phyloP scores from a whole-genome alignment of 2,113 vertebrate species.

The Oophaga pumilio region DNA sequence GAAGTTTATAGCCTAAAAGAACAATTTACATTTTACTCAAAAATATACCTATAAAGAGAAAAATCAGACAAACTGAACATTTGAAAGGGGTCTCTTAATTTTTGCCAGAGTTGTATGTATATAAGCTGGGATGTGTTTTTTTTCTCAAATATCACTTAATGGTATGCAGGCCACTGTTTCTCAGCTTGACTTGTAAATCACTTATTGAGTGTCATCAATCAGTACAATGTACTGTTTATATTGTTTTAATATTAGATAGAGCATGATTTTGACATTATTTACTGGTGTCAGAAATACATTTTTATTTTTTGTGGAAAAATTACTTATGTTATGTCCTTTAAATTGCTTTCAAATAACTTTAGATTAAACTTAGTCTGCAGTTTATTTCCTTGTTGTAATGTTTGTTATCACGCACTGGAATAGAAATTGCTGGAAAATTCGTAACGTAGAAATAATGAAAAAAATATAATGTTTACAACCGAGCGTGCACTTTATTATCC shows the following conservation, averaged over 20 bases:
- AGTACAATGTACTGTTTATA: conserved; percentile 47
- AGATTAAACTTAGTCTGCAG: not conserved
- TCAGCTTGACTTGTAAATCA: conserved; percentile 50
- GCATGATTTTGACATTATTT: not conserved
- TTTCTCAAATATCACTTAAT: conserved; percentile 47
- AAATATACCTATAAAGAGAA: no score
- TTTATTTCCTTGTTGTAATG: not conserved
- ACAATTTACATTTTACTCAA: no score
- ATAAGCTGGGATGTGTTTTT: not conserved
- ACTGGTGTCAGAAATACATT: not conserved
- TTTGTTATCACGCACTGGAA: not conserved
- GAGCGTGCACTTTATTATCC: not conserved
- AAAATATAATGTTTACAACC: not conserved
- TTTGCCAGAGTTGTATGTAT: no score
- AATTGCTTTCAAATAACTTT: not conserved
- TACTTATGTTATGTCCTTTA: not conserved
- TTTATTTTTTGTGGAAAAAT: not conserved
- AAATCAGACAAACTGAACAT: no score
- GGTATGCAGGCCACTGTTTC: conserved; percentile 9
- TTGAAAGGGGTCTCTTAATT: no score
- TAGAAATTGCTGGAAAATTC: not conserved
- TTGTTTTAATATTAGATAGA: conserved; percentile 25
- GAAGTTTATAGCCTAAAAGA: no score
- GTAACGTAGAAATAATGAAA: not conserved
- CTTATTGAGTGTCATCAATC: conserved; percentile 6